These are phyloP conservation scores for Paramormyrops kingsleyae DNA, from an alignment of 2,113 vertebrate species.

Conservation along the genomic window DNA sequence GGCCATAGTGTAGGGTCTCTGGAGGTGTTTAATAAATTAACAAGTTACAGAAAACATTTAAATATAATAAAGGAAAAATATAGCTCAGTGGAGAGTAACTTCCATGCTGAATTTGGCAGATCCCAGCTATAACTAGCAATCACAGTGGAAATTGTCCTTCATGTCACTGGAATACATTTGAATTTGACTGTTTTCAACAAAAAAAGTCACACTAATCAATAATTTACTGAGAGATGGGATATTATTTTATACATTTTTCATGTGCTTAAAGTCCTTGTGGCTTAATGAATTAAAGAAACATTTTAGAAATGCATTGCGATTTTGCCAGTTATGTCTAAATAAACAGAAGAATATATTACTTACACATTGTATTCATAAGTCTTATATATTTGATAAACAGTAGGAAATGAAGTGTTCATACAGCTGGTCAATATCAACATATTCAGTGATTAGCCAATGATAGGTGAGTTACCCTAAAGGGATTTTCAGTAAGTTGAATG, in stretches of 20 bases:
- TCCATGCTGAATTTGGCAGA: neutral
- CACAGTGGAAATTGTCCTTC: neutral
- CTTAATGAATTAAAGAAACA: neutral
- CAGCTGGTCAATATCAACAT: neutral
- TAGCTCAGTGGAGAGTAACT: neutral
- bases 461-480: too few relatives aligned
- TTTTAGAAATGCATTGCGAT: neutral
- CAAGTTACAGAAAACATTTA: neutral
- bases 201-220: neutral
- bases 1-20: neutral
- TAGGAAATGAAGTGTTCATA: neutral
- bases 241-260: slow-evolving; percentile 3
- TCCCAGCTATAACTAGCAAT: neutral
- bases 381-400: neutral
- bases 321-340: neutral
- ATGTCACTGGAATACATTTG: neutral
- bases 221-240: neutral
- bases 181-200: neutral
- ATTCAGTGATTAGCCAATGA: neutral
- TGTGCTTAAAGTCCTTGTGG: neutral
- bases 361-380: neutral
- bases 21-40: neutral
- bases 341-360: neutral
- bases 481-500: too few relatives aligned
- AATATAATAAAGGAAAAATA: neutral